Percentiles rank a stretch among this genome's conserved stretches.
These are phyloP conservation scores for Troides aeacus DNA, from an alignment of 2,888 invertebrate species.

Conservation along the genomic window DNA sequence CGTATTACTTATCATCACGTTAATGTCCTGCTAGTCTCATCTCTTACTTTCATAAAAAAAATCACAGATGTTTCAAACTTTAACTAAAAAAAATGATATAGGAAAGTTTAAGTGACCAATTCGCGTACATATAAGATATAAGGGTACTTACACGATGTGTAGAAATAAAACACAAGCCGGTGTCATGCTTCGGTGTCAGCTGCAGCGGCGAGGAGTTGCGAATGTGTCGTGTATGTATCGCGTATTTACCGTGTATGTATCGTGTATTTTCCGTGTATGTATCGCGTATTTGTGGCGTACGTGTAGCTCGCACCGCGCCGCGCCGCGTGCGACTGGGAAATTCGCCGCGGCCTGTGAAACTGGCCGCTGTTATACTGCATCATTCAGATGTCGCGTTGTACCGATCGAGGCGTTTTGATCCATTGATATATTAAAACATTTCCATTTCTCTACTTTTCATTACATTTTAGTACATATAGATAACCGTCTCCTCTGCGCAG, in stretches of 20 bases:
- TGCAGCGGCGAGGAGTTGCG: slow-evolving; percentile 3
- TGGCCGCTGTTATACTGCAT: slow-evolving; percentile 34
- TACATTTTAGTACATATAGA: too few relatives aligned
- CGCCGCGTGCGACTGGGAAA: slow-evolving; percentile 29
- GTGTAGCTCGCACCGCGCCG: not conserved
- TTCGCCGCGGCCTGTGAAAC: slow-evolving; percentile 31
- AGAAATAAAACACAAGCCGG: slow-evolving; percentile 12
- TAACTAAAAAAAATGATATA: too few relatives aligned
- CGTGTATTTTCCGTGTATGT: too few relatives aligned
- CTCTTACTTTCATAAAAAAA: too few relatives aligned
- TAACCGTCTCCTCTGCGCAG: too few relatives aligned
- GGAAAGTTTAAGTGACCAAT: too few relatives aligned
- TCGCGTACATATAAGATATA: not conserved
- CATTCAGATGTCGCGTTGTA: slow-evolving; percentile 30
- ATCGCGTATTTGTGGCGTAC: too few relatives aligned
- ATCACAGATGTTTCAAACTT: too few relatives aligned
- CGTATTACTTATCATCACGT: too few relatives aligned
- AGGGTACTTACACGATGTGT: slow-evolving; percentile 15
- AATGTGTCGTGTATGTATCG: too few relatives aligned
- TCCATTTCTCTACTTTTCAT: not conserved
- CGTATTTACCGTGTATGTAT: too few relatives aligned
- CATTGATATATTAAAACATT: slow-evolving; percentile 10
- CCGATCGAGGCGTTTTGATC: slow-evolving; percentile 31
- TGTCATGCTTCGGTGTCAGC: slow-evolving; percentile 14
- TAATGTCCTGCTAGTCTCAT: too few relatives aligned